These are phyloP conservation scores for Riparia riparia DNA, from an alignment of 2,113 vertebrate species.

Conservation along the genomic window DNA sequence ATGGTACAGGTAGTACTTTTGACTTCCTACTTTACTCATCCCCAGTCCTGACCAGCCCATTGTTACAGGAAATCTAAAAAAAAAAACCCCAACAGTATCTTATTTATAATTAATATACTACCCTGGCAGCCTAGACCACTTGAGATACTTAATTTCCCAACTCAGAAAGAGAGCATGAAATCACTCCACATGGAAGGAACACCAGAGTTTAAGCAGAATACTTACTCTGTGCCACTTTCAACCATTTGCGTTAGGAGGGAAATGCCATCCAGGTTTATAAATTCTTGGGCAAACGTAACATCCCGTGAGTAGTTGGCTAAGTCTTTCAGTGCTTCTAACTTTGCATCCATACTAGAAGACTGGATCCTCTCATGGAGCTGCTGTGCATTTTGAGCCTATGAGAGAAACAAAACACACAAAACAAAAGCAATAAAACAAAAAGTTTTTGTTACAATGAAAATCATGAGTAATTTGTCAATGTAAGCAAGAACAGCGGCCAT, in stretches of 20 bases:
- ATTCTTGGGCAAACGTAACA: conserved; percentile 96
- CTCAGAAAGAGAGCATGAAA: background rate
- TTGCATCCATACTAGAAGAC: conserved; percentile 95
- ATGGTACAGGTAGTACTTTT: background rate
- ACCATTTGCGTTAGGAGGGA: conserved; percentile 96
- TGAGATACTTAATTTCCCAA: background rate
- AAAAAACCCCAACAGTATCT: background rate
- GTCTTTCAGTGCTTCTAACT: conserved; percentile 95
- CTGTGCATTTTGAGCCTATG: conserved; percentile 88
- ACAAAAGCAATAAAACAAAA: background rate
- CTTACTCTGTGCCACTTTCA: conserved; percentile 98
- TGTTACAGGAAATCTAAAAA: background rate
- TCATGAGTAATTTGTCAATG: background rate
- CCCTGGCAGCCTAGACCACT: background rate
- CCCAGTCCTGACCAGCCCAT: background rate
- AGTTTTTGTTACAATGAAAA: background rate
- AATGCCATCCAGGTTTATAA: conserved; percentile 98
- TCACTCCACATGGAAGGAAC: accelerated
- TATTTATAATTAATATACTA: background rate
- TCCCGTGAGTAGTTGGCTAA: conserved; percentile 93
- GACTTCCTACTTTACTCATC: background rate
- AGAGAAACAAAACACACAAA: background rate
- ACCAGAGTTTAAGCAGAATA: background rate
- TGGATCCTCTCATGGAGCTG: conserved; percentile 95
- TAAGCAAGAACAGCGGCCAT: background rate